Evolutionary conservation across 2,113 vertebrate genomes (phyloP), one percentile per base, ranked within the genome.

Genomic region (Prionailurus viverrinus): DNA sequence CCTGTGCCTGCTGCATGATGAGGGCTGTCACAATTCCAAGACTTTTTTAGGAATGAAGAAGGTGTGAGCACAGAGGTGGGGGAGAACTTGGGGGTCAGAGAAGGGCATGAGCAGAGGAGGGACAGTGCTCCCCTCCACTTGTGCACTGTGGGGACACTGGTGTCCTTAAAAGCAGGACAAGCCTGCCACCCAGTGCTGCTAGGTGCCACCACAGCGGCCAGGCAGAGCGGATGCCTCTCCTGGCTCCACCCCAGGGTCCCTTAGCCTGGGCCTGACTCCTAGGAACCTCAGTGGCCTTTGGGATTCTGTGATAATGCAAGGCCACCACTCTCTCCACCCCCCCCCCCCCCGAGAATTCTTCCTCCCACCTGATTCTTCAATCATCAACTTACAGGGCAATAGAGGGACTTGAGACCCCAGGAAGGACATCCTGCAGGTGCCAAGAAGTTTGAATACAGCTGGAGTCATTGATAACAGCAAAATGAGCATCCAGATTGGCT

Each of bases 101-200:
- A 14, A 45, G 39, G 9, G 19, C 1, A 1, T 4, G 48, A 66
- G 89, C 51, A 48, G 39, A 74, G 19, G n/a, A n/a, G 16, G 65
- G 33, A 13, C 0, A 0, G 48, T 23, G 16, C 29, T 36, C 7
- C 45, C 66, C 85, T 51, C 39, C 19, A 2, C 13, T 79, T 1
- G 5, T 16, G 14, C 51, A 25, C 29, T 33, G 36, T 3, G 6
- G 79, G 68, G 36, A 81, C 14, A 41, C n/a, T 10, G 23, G 16
- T 13, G 3, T 48, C 76, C 65, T 85, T 53, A 97, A 97, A 92
- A 94, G 71, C 45, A 85, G 91, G 84, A 82, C 95, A 97, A 98
- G 98, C 66, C 98, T 98, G 97, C 97, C 97, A 73, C 97, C 97
- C 97, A 97, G 98, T 98, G 98, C 88, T 58, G 27, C 91, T 18